Base-by-base conservation (phyloP, 2,797 vertebrate genomes). In the Fringilla coelebs region DNA sequence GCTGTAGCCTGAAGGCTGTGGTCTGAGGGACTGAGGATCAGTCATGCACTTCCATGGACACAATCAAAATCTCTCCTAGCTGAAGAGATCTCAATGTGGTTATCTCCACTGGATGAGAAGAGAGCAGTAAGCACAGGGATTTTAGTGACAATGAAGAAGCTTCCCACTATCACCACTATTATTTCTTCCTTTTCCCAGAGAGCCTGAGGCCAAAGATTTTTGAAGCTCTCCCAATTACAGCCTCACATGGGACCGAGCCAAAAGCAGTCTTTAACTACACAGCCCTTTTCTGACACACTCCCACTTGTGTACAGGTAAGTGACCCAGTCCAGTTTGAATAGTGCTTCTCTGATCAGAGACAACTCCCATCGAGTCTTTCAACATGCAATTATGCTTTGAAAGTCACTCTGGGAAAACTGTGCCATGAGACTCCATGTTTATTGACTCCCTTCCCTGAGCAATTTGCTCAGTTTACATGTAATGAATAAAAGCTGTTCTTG, bases 381-480 rank as follows among this genome's bases (percentile, higher is more conserved):
- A 93, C 71, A 70, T 32, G 45, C 52, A 95, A 60, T 91, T 92
- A 82, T 57, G n/a, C 67, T 91, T 81, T 41, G 62, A 95, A 95
- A 94, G 85, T 96, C 88, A 88, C 36, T 75, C 54, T 75, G 54
- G 54, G 67, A 86, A 96, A 94, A 95, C 7, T 17, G 67, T 81
- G 34, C 77, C 4, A 1, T 24, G 48, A 92, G 76, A 31, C 19
- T 88, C 73, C 52, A 22, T 63, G 73, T 88, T 93, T 95, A 92
- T 89, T 94, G 89, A 92, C 85, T 84, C 63, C 36, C 28, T 81
- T 91, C 82, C 36, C 79, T 73, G 26, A 62, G 48, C 62, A 93
- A 86, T 95, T 97, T 94, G 48, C 83, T 96, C 60, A 86, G 55
- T 93, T 96, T 91, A 86, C 67, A 86, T 57, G 66, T 86, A 91